phyloP scores from a whole-genome alignment of 2,888 invertebrate genomes.

The Andrena trimmerana region DNA sequence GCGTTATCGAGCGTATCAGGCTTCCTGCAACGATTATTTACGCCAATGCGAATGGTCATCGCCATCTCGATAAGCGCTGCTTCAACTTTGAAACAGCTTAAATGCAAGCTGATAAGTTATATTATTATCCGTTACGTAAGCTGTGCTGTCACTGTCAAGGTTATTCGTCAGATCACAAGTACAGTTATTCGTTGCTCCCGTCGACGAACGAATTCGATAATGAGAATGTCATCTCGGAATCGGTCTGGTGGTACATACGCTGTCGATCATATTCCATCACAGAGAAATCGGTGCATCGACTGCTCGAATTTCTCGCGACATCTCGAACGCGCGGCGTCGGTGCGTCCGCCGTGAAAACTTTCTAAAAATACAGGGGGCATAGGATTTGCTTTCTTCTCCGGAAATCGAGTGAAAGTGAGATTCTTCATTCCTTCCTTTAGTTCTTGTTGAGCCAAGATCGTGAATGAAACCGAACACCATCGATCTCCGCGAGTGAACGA shows the following conservation, averaged over 20 bases:
- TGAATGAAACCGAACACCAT: neutral
- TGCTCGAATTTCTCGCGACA: neutral
- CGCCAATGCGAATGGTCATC: neutral
- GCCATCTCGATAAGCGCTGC: neutral
- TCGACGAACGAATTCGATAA: neutral
- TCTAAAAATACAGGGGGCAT: constrained; percentile 55
- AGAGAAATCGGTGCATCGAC: neutral
- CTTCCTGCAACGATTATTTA: neutral
- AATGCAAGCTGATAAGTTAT: neutral
- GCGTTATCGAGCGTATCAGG: neutral
- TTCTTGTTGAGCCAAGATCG: neutral
- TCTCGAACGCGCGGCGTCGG: neutral
- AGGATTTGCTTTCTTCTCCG: constrained; percentile 55
- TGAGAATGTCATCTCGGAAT: no score
- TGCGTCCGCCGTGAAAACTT: constrained; percentile 33
- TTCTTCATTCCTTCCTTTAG: constrained; percentile 1
- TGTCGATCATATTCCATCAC: neutral
- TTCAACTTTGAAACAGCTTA: neutral
- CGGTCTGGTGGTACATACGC: no score
- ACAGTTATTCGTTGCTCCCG: neutral
- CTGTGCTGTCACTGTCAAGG: neutral
- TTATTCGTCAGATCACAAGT: neutral
- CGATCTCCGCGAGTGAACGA: neutral
- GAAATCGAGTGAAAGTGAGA: constrained; percentile 52
- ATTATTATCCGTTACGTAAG: neutral